Evolutionary conservation across 2,113 vertebrate genomes (phyloP).

Genomic region (human (Homo sapiens)): GRCh38 chr3:3528001-3528500

Average conservation of each 20-base stretch:
- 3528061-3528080: neutral
- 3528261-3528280: neutral
- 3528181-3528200: neutral
- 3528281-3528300: neutral
- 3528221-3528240: neutral
- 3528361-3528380: neutral
- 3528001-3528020: neutral
- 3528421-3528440: neutral
- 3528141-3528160: neutral
- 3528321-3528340: neutral
- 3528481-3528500: neutral
- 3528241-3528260: neutral
- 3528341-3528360: neutral
- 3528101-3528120: neutral
- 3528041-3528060: neutral
- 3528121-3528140: neutral
- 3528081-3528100: neutral
- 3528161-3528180: neutral
- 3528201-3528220: neutral
- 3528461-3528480: constrained; percentile 16
- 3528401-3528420: neutral
- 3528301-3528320: neutral
- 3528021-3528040: neutral
- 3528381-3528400: neutral
- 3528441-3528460: constrained; percentile 7